These are phyloP conservation scores for Lepilemur ruficaudatus DNA, from an alignment of 2,797 vertebrate species.

Conservation along the genomic window DNA sequence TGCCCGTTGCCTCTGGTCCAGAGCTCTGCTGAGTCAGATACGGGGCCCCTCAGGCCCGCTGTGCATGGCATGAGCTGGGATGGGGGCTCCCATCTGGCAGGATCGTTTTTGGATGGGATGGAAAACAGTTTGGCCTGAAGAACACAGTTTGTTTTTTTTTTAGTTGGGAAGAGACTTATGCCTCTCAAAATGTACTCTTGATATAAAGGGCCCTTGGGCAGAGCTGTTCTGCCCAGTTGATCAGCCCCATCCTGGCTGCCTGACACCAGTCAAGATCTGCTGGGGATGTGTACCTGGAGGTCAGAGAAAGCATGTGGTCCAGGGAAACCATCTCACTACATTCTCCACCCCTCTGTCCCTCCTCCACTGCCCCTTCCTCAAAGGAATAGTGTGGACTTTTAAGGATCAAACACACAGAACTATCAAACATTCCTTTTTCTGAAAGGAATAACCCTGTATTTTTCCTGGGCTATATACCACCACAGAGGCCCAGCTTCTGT, in stretches of 20 bases:
- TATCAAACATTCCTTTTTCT: not conserved
- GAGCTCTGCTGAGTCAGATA: not conserved
- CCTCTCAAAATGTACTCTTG: conserved; percentile 25
- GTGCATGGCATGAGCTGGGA: accelerated
- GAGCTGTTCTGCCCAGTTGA: not conserved
- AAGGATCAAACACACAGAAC: not conserved
- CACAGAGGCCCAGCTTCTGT: not conserved
- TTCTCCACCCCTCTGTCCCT: not conserved
- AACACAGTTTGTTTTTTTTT: not conserved
- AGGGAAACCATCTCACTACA: not conserved
- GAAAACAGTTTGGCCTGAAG: conserved; percentile 39
- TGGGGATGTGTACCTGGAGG: not conserved
- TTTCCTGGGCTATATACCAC: not conserved
- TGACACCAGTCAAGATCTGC: not conserved
- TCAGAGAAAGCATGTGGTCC: not conserved
- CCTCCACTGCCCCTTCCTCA: not conserved
- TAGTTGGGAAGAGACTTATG: not conserved
- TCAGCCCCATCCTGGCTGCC: not conserved
- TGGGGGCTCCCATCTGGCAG: not conserved
- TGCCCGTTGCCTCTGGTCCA: not conserved
- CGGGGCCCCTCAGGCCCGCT: not conserved
- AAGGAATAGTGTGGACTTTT: not conserved
- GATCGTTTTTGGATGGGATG: not conserved
- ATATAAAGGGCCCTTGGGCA: not conserved
- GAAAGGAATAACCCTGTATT: not conserved